Evolutionary conservation across 2,888 invertebrate species (phyloP), one percentile per base, ranked within the genome.

Genomic region (Gasteruption jaculator): DNA sequence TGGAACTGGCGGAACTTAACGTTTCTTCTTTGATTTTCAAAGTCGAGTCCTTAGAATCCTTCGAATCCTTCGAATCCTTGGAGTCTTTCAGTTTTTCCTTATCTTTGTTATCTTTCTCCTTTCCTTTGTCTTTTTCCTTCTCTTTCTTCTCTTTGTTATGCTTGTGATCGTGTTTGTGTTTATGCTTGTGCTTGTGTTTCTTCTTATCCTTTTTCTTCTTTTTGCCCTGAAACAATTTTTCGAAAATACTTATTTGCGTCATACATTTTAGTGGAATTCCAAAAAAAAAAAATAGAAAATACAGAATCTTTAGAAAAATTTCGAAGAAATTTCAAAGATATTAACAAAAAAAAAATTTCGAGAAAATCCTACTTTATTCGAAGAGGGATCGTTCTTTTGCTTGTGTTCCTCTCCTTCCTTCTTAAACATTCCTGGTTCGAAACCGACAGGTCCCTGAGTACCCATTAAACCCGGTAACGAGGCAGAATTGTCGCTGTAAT

Each of bases 151-250:
- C 57, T 29, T 63, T 61, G 10, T 53, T 75, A 51, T 73, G 74
- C 21, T 81, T 78, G 60, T 81, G 76, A 36, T 80, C 71, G 51
- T 74, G 61, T 46, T 70, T 66, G 53, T 78, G 75, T 46, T 78
- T 76, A 53, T 80, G 78, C 45, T 79, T 75, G 35, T 90, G 88
- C 57, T 89, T 91, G 64, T 91, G 88, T 62, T 91, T 91, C 61
- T 92, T 91, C 66, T 91, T 92, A 66, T 93, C 91, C 65, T 92
- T 93, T 71, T 91, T 79, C 71, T 86, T 85, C 70, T 84, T 83
- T 74, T 82, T 70, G 58, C 56, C 60, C 61, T 64, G 43, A 37
- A 48, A 46, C 30, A 35, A 31, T 19, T 30, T 15, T 39, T 5
- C 19, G 8, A 8, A 33, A 21, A 5, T 19, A 20, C 22, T 43